Evolutionary conservation across 1,140 invertebrate species (phyloP).

Genomic region (Lepidurus packardi): DNA sequence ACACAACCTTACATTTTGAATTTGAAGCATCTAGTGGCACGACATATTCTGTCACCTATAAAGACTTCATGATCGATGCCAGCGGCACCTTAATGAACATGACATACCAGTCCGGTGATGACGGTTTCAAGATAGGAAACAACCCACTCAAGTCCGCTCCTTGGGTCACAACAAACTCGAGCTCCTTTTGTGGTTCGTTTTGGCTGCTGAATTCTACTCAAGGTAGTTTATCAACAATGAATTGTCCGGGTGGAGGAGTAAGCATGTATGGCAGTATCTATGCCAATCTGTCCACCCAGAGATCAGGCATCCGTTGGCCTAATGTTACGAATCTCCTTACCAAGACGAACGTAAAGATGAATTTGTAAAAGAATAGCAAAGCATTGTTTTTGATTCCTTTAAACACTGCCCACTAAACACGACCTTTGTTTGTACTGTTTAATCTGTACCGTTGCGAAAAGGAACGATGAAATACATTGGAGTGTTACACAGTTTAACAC

Average conservation of each 20-base stretch:
- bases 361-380: too few species aligned
- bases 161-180: background rate
- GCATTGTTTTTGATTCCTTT: too few species aligned
- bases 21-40: background rate
- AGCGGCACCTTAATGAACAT: background rate
- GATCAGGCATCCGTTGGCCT: background rate
- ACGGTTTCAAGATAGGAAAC: background rate
- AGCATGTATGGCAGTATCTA: background rate
- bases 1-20: background rate
- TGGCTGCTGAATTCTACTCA: background rate
- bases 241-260: background rate
- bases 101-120: background rate
- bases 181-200: background rate
- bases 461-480: too few species aligned
- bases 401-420: too few species aligned
- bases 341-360: too few species aligned
- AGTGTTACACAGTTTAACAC: too few species aligned
- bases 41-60: background rate
- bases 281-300: too few species aligned
- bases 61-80: background rate
- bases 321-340: background rate
- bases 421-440: too few species aligned
- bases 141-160: background rate
- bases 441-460: too few species aligned
- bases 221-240: background rate